phyloP scores from a whole-genome alignment of 2,888 invertebrate genomes.

The Allolobophora icterica region DNA sequence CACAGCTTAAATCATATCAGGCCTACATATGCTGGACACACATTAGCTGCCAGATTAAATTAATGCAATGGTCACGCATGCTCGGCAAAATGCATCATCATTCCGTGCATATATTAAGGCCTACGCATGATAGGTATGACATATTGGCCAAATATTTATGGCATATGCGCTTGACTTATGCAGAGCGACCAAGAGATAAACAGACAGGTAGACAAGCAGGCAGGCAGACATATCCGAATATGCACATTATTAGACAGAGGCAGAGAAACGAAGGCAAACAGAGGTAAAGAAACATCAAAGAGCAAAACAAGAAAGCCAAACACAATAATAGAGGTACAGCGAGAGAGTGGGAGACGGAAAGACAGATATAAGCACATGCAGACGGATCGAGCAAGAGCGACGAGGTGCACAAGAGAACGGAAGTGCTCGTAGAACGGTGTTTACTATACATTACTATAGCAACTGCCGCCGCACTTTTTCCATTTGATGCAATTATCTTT shows the following conservation, averaged over 20 bases:
- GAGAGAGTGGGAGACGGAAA: too few relatives aligned
- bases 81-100: background rate
- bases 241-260: background rate
- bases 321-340: too few relatives aligned
- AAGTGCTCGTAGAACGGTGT: background rate
- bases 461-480: background rate
- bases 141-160: background rate
- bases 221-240: background rate
- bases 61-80: background rate
- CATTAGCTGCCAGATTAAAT: background rate
- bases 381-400: too few relatives aligned
- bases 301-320: background rate
- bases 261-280: background rate
- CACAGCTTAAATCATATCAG: too few relatives aligned
- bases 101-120: background rate
- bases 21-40: too few relatives aligned
- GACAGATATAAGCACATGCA: too few relatives aligned
- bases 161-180: background rate
- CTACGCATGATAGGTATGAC: background rate
- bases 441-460: background rate
- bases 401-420: too few relatives aligned
- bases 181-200: background rate
- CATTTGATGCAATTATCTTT: slow-evolving; percentile 17
- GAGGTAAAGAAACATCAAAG: background rate
- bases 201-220: background rate